A percentile compares a stretch with the other conserved stretches of the same genome.
phyloP scores from a whole-genome alignment of 2,113 vertebrate genomes.

The Chiloscyllium plagiosum region DNA sequence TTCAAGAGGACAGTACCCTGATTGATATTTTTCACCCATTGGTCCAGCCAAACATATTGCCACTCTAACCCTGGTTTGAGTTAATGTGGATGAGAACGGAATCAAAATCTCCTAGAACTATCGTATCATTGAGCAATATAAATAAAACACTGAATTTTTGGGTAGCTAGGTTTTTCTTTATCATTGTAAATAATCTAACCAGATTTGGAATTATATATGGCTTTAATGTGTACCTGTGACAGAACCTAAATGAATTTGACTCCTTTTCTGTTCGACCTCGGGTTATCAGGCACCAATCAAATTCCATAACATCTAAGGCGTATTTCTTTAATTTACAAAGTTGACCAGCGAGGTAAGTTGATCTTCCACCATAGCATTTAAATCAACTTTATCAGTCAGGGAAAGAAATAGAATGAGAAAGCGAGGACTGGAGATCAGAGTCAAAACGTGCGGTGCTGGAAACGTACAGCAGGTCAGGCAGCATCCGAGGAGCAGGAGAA shows the following conservation, averaged over 20 bases:
- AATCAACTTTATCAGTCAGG: background rate
- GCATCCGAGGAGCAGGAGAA: no score
- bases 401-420: no score
- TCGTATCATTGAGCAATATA: background rate
- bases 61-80: background rate
- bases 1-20: background rate
- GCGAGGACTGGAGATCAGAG: no score
- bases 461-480: no score
- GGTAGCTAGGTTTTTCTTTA: background rate
- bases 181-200: background rate
- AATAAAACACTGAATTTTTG: conserved; percentile 4
- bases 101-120: no score
- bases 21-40: background rate
- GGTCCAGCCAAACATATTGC: background rate
- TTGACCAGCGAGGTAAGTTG: background rate
- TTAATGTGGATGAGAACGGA: background rate
- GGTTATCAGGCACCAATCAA: background rate
- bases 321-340: background rate
- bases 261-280: background rate
- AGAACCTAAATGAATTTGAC: background rate
- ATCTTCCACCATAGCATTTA: background rate
- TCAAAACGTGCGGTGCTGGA: no score
- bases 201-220: background rate
- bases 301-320: background rate
- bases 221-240: background rate